These are phyloP conservation scores for Apomyelois bistriatella DNA, from an alignment of 2,888 invertebrate genomes.

Conservation along the genomic window DNA sequence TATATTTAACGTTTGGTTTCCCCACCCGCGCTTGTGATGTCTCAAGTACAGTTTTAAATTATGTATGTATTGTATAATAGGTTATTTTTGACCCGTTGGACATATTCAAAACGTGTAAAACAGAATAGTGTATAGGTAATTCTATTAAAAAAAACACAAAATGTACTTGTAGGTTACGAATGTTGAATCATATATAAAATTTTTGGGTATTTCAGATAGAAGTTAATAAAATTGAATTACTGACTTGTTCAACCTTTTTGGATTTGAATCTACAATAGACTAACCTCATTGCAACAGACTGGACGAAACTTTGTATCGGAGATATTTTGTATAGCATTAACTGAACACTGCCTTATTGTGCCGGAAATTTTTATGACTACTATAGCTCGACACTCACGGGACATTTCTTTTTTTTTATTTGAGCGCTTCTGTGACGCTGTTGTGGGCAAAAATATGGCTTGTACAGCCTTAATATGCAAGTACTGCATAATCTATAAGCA, in stretches of 20 bases:
- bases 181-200: slow-evolving; percentile 71
- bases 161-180: slow-evolving; percentile 77
- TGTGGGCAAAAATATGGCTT: not conserved
- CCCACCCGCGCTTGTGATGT: slow-evolving; percentile 40
- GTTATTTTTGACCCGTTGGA: slow-evolving; percentile 66
- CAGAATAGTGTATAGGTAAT: slow-evolving; percentile 73
- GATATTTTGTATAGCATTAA: slow-evolving; percentile 78
- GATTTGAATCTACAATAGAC: slow-evolving; percentile 79
- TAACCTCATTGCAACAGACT: slow-evolving; percentile 77
- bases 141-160: slow-evolving; percentile 63
- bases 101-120: slow-evolving; percentile 67
- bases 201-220: slow-evolving; percentile 73
- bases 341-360: slow-evolving; percentile 79
- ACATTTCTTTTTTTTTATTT: not conserved
- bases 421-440: slow-evolving; percentile 3
- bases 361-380: slow-evolving; percentile 61
- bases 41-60: slow-evolving; percentile 44
- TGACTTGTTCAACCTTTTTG: slow-evolving; percentile 76
- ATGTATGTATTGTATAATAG: slow-evolving; percentile 47
- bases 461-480: slow-evolving; percentile 2
- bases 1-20: slow-evolving; percentile 49
- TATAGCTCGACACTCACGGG: slow-evolving; percentile 30
- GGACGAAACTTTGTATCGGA: slow-evolving; percentile 72
- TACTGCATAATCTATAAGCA: not conserved
- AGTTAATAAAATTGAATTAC: slow-evolving; percentile 65